These are phyloP conservation scores for Yoshiicerus persimilis DNA, from an alignment of 1,140 invertebrate genomes.

Conservation along the genomic window DNA sequence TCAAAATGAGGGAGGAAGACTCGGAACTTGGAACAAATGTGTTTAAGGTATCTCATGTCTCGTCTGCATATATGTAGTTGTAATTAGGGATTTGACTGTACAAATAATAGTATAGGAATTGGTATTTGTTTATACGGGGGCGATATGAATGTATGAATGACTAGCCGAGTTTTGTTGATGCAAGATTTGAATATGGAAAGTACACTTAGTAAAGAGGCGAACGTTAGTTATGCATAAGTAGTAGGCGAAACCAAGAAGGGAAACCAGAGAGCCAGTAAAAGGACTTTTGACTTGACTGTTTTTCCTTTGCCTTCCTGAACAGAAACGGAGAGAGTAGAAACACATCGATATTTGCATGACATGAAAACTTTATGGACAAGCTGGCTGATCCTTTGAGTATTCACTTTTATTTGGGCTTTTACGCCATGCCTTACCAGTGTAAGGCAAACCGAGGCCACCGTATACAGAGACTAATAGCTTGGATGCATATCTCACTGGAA, in stretches of 20 bases:
- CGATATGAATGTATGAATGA: too few relatives aligned
- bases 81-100: neutral
- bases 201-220: neutral
- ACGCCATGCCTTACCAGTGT: neutral
- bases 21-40: neutral
- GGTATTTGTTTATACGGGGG: too few relatives aligned
- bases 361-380: conserved; percentile 23
- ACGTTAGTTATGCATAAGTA: neutral
- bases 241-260: neutral
- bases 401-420: neutral
- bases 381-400: conserved; percentile 6
- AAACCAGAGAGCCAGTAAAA: neutral
- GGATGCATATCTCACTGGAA: neutral
- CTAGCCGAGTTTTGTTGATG: neutral
- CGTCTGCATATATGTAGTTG: too few relatives aligned
- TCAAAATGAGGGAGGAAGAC: neutral
- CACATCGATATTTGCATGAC: conserved; percentile 20
- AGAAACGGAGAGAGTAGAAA: neutral
- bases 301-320: neutral
- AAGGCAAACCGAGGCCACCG: neutral
- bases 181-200: neutral
- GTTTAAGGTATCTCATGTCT: neutral
- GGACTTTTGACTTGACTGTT: neutral
- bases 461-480: neutral
- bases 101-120: neutral